Base-by-base conservation (phyloP, 2,888 invertebrate species). In the Mythimna pallens region DNA sequence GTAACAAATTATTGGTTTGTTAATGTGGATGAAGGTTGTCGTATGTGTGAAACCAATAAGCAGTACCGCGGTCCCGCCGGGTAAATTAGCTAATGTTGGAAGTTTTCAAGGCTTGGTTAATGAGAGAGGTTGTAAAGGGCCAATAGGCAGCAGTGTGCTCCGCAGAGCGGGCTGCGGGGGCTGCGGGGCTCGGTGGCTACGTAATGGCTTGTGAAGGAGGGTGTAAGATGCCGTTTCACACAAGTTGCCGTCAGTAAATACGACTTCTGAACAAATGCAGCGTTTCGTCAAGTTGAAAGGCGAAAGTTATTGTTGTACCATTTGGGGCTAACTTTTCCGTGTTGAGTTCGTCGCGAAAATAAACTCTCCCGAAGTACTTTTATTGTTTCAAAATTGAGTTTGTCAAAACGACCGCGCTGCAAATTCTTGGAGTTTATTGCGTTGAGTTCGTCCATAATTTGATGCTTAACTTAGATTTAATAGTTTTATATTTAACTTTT, bases 91-190 rank as follows among this genome's bases (percentile, higher is more conserved):
- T 92, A 91, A 92, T 91, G 91, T 89, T 91, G 89, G 88, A 93
- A 94, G 92, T 94, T 93, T 90, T 90, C 89, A 92, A 91, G 91
- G 92, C 89, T 93, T 87, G 83, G 89, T 92, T 92, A 94, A 94
- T 93, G 94, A 94, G 90, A 84, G 86, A 87, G 90, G 86, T 89
- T 91, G 90, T 90, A 89, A 89, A 87, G 85, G 87, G 83, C 22
- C 61, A 61, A 40, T n/a, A 40, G 86, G 70, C 64, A 80, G 66
- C 86, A 87, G 87, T 89, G 87, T 80, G 86, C 86, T 78, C 80
- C 90, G 88, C 90, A 89, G 90, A 91, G 87, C 87, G 85, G 85
- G 50, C 50, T 52, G 50, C 50, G 50, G n/a, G 50, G 50, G 50
- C 50, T 7, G 50, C 50, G 50, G 50, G 36, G n/a, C n/a, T 30